Percentiles rank a stretch among this genome's conserved stretches.
phyloP scores from a whole-genome alignment of 2,797 vertebrate genomes.

The Taenioides sp. region DNA sequence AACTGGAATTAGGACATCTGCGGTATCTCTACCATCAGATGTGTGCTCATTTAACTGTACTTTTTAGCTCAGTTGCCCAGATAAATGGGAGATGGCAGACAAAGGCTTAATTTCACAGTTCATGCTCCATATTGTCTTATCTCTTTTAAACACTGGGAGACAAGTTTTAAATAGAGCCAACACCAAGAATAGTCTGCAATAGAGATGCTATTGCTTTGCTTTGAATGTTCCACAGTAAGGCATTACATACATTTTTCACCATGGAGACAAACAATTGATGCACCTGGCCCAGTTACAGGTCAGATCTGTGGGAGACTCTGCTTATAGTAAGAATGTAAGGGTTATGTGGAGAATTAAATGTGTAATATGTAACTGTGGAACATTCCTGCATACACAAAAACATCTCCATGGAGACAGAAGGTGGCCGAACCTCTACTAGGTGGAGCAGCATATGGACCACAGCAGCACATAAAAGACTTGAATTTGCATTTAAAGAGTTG shows the following conservation, averaged over 20 bases:
- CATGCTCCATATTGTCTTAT: slow-evolving; percentile 52
- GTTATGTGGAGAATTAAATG: neutral
- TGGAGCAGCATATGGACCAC: neutral
- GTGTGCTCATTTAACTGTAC: neutral
- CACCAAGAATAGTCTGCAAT: neutral
- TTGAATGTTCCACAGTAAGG: too few relatives aligned
- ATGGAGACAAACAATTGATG: too few relatives aligned
- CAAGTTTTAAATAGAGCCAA: slow-evolving; percentile 26
- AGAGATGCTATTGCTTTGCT: too few relatives aligned
- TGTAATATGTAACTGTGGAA: too few relatives aligned
- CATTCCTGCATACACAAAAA: too few relatives aligned
- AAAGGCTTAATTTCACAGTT: slow-evolving; percentile 68
- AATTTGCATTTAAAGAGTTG: slow-evolving; percentile 3
- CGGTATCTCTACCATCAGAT: neutral
- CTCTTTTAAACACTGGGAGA: slow-evolving; percentile 38
- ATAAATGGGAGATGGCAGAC: slow-evolving; percentile 44
- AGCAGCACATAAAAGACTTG: neutral
- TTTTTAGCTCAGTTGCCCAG: slow-evolving; percentile 45
- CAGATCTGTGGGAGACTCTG: too few relatives aligned
- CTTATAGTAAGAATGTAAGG: neutral
- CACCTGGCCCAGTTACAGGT: too few relatives aligned
- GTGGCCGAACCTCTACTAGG: neutral
- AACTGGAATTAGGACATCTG: neutral
- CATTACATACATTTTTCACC: too few relatives aligned
- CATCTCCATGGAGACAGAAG: too few relatives aligned